Evolutionary conservation across 2,113 vertebrate genomes (phyloP).

Genomic region (Dromas ardeola): DNA sequence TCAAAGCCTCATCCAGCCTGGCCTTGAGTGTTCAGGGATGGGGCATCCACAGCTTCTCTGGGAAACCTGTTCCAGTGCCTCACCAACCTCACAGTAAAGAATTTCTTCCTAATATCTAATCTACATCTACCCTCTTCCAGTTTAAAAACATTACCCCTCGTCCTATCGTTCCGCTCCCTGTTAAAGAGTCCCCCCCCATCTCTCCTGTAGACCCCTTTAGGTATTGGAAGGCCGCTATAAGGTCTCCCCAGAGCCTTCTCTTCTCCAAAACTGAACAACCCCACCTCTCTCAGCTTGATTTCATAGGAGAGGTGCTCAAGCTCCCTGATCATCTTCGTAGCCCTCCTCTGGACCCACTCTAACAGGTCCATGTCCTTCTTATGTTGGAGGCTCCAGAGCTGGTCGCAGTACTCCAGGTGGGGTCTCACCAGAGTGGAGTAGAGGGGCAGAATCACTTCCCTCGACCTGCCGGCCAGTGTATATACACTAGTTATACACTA

Average conservation of each 20-base stretch:
- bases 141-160: neutral
- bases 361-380: neutral
- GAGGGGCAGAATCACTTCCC: neutral
- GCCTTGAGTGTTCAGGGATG: neutral
- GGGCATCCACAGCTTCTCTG: neutral
- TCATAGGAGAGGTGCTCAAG: neutral
- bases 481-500: neutral
- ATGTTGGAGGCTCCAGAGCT: neutral
- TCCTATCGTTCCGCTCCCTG: neutral
- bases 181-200: neutral
- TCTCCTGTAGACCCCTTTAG: neutral
- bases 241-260: neutral
- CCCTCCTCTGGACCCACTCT: neutral
- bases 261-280: neutral
- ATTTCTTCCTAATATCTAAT: neutral
- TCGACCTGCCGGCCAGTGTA: no score
- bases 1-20: neutral
- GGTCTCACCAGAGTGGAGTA: neutral
- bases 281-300: neutral
- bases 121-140: neutral
- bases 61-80: neutral
- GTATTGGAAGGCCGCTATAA: neutral
- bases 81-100: neutral
- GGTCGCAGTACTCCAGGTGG: neutral
- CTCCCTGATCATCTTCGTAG: neutral